Base-by-base conservation (phyloP, 1,140 invertebrate genomes). In the Asbolus verrucosus region DNA sequence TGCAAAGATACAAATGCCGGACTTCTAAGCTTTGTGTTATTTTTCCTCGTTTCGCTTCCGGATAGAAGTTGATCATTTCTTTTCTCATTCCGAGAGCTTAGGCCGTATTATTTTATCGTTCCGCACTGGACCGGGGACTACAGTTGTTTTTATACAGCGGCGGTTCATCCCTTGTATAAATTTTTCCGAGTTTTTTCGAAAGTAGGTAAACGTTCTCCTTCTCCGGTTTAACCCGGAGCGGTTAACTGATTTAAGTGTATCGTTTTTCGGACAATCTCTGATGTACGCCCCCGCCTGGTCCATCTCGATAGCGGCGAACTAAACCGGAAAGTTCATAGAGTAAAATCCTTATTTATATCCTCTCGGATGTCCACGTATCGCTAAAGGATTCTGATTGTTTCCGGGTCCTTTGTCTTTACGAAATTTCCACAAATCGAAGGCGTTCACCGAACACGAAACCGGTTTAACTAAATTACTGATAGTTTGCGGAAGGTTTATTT, bases 201-300 rank as follows among this genome's bases (percentile, higher is more conserved):
- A 30, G 27, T 4, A 30, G 11, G 5, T 36, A 36, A 36, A 36
- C n/a, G 33, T 36, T 54, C 18, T 54, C 21, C 27, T 54, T 14
- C 46, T 54, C 9, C 46, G 59, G 16, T 38, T 60, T 39, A 38
- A 62, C 59, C 59, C 30, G 3, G 46, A 27, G n/a, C 59, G 30
- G 59, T 18, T 62, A 36, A 38, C 59, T 62, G 59, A 62, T 62
- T 62, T 62, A 62, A 62, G 59, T 36, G 36, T 62, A 62, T 62
- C 54, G 54, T 60, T 60, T 30, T 60, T 60, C 13, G 46, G 15
- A 27, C 6, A 15, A 54, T 54, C 43, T 3, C 54, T 60, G 54
- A 50, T 50, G 21, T 50, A 50, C 43, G 38, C 6, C 6, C 41
- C 41, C 9, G 18, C 19, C 38, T 27, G 46, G 46, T 27, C 46